Conservation (phyloP, 2,888 invertebrate species). For the Pardosa pseudoannulata region DNA sequence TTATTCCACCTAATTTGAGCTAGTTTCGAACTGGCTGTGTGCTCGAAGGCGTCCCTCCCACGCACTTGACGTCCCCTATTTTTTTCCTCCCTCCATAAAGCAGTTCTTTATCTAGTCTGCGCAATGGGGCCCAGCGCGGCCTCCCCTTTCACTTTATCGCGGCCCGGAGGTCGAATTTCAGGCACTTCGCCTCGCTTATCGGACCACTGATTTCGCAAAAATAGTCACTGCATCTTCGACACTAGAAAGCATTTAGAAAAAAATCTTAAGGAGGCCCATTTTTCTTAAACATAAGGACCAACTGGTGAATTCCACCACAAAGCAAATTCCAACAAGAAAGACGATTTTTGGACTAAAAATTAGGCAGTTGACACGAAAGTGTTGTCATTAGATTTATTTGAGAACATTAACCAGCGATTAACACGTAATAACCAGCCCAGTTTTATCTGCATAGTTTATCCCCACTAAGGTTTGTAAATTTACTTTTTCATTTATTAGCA, state of each 20-base stretch:
- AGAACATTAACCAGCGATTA: too few species aligned
- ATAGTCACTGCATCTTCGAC: neutral
- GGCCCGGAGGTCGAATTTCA: neutral
- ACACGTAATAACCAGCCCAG: too few species aligned
- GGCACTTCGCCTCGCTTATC: slow-evolving; percentile 12
- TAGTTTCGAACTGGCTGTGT: neutral
- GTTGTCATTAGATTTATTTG: too few species aligned
- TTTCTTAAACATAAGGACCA: neutral
- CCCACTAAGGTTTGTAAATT: too few species aligned
- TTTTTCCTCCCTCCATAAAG: neutral
- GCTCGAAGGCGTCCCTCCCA: neutral
- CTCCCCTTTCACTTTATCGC: slow-evolving; percentile 10
- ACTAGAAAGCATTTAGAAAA: neutral
- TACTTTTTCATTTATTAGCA: too few species aligned
- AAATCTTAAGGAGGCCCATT: neutral
- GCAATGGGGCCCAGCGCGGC: slow-evolving; percentile 19
- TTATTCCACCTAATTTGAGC: neutral
- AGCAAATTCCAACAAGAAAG: neutral
- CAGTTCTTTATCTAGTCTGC: neutral
- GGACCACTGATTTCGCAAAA: slow-evolving; percentile 13
- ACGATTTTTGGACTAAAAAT: neutral
- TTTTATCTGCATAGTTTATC: too few species aligned
- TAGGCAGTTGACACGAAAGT: neutral
- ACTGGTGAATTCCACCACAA: neutral
- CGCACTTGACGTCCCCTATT: neutral